Conservation (phyloP, 2,113 vertebrate species). For the Hiodon alosoides region DNA sequence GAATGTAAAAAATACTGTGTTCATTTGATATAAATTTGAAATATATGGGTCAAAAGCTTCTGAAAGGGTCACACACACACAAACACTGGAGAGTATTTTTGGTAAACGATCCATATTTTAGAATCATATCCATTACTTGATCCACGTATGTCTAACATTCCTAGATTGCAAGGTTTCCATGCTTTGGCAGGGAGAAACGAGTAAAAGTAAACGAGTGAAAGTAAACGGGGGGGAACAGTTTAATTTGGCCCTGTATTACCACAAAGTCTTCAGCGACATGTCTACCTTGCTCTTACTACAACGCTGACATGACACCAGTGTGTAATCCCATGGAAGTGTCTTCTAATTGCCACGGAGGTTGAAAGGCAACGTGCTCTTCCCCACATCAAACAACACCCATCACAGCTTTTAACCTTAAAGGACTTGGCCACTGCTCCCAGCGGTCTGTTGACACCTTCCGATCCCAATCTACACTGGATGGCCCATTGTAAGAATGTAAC, state of each 20-base stretch:
- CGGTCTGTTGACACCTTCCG: background rate
- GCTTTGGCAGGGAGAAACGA: too few relatives aligned
- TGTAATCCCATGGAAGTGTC: background rate
- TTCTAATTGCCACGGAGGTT: slow-evolving; percentile 10
- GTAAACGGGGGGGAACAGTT: too few relatives aligned
- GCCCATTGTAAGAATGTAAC: background rate
- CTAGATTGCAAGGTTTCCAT: too few relatives aligned
- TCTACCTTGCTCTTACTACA: background rate
- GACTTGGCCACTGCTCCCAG: slow-evolving; percentile 3
- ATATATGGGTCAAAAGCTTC: too few relatives aligned
- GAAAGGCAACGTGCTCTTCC: background rate
- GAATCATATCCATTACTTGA: too few relatives aligned
- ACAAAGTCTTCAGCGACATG: background rate
- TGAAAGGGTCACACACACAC: too few relatives aligned
- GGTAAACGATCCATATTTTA: too few relatives aligned
- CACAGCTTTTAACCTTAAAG: slow-evolving; percentile 12
- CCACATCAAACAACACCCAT: slow-evolving; percentile 12
- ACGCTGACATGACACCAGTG: background rate
- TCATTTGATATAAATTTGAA: too few relatives aligned
- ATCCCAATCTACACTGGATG: background rate
- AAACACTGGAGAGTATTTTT: too few relatives aligned
- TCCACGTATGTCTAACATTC: too few relatives aligned
- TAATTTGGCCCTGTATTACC: background rate
- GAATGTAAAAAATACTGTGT: too few relatives aligned
- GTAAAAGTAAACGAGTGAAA: too few relatives aligned